A percentile compares a stretch with the other conserved stretches of the same genome.
Evolutionary conservation across 2,113 vertebrate genomes (phyloP).

Genomic region (Anas platyrhynchos): DNA sequence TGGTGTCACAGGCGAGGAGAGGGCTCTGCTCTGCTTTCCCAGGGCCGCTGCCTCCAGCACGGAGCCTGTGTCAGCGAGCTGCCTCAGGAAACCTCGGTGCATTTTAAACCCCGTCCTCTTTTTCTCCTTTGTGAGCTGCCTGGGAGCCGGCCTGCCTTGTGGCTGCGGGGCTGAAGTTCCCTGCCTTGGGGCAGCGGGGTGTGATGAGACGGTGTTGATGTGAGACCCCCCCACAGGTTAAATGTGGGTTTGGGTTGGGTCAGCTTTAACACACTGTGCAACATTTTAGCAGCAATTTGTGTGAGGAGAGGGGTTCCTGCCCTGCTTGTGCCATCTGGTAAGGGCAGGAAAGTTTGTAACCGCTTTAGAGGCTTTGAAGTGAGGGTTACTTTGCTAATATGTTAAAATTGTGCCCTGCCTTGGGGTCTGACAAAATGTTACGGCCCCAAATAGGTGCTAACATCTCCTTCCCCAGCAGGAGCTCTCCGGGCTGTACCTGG

Average conservation of each 20-base stretch:
- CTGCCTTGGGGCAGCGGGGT: rapidly evolving
- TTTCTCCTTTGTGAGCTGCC: background rate
- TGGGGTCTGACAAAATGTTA: background rate
- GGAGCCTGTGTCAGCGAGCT: background rate
- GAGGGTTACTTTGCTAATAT: background rate
- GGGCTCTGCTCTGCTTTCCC: background rate
- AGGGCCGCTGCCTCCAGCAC: background rate
- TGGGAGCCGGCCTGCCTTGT: background rate
- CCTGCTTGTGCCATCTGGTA: background rate
- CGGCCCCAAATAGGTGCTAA: background rate
- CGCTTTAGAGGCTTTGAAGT: background rate
- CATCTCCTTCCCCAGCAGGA: background rate
- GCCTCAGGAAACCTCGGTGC: background rate
- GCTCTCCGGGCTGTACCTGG: rapidly evolving
- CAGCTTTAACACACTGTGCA: background rate
- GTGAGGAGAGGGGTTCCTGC: background rate
- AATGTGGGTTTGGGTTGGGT: background rate
- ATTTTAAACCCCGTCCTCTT: background rate
- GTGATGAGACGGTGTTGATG: rapidly evolving
- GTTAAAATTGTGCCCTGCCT: background rate
- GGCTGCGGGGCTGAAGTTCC: background rate
- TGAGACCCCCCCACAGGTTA: background rate
- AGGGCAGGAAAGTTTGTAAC: background rate
- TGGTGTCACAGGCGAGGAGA: background rate
- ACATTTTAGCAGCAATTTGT: background rate